Conservation (phyloP, 2,888 invertebrate genomes). For the Panzeria rudis region DNA sequence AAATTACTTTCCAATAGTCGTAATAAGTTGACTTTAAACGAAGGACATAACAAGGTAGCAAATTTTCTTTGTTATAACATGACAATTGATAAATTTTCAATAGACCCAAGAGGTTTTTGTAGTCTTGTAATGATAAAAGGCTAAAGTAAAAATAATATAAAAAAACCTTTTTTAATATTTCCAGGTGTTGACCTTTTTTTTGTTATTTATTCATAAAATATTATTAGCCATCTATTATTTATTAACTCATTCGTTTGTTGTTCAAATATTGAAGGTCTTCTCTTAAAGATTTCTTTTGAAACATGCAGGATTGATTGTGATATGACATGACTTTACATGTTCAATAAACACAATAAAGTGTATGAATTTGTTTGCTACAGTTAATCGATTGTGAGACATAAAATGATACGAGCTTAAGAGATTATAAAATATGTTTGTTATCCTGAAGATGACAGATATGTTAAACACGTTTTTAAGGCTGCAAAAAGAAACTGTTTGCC, state of each 20-base stretch:
- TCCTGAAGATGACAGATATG: too few relatives aligned
- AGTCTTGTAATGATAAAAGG: background rate
- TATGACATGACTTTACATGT: too few relatives aligned
- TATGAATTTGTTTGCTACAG: too few relatives aligned
- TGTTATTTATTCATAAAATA: background rate
- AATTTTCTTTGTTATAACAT: slow-evolving; percentile 25
- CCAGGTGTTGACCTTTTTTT: background rate
- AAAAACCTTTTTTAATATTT: background rate
- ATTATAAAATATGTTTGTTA: too few relatives aligned
- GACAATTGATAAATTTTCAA: slow-evolving; percentile 34
- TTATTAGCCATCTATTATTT: background rate
- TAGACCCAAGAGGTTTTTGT: background rate
- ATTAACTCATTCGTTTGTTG: background rate
- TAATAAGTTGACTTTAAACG: slow-evolving; percentile 3
- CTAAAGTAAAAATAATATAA: background rate
- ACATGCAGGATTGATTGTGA: too few relatives aligned
- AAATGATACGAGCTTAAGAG: too few relatives aligned
- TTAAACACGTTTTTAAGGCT: too few relatives aligned
- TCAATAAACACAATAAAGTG: too few relatives aligned
- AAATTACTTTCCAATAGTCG: slow-evolving; percentile 10
- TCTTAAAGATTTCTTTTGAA: background rate
- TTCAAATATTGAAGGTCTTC: background rate
- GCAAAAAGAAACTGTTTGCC: too few relatives aligned
- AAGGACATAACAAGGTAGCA: background rate
- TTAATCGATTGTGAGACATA: too few relatives aligned